Evolutionary conservation across 2,113 vertebrate genomes (phyloP), one percentile per base, ranked within the genome.

Genomic region (Catharus minimus): DNA sequence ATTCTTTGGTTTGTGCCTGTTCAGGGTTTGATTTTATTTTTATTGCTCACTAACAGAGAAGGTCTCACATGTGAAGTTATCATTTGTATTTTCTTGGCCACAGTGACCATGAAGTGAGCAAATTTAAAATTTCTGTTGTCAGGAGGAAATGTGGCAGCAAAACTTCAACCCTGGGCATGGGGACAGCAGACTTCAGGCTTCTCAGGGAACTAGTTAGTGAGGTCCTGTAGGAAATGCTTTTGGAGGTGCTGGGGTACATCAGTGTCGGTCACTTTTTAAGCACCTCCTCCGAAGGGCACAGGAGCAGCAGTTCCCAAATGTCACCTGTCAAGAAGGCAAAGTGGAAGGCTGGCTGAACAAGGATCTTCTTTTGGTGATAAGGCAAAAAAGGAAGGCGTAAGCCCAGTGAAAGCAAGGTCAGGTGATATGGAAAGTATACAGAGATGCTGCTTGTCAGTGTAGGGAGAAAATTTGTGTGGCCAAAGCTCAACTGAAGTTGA

Each of bases 61-160:
- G 7, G 24, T 28, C 6, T 50, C 26, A 18, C 1, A 0, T n/a
- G 4, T 38, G 36, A 50, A 56, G 17, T 18, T n/a, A 26, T 27
- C 30, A 15, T 50, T 87, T 55, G 11, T 13, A 5, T 36, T 58
- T 13, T 28, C 43, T 72, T 19, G 50, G 12, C 32, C 43, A 32
- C 9, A 38, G 21, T 32, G 15, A 50, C 27, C 22, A 20, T 13
- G 36, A 79, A 27, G 15, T 0, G 0, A n/a, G 13, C 0, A 0
- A 38, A 27, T 72, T 72, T 44, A 28, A 72, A 57, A 50, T 44
- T 16, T 79, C 14, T 43, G 26, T 23, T 49, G 21, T 36, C 43
- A 72, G 41, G 18, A 72, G 18, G 23, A 72, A 72, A 57, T 30
- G 21, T 50, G 36, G 10, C 21, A 57, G 32, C 27, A 87, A 28